Percentiles rank a stretch among this genome's conserved stretches.
Evolutionary conservation across 2,888 invertebrate species (phyloP).

Genomic region (Drosophila mercatorum): DNA sequence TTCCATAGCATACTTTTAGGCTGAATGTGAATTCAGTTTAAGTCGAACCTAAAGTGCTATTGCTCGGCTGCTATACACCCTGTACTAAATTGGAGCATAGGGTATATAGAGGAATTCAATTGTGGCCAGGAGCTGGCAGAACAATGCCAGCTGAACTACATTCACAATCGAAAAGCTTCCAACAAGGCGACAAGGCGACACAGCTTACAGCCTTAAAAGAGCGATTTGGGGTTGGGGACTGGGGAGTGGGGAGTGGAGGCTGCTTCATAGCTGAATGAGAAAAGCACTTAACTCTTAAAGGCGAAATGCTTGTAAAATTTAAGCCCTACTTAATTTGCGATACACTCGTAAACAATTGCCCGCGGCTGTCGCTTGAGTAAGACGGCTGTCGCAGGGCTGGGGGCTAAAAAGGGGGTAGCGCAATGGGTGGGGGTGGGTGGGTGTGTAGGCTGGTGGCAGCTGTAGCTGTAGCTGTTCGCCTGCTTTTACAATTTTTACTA

Average conservation of each 20-base stretch:
- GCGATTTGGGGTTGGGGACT: too few species aligned
- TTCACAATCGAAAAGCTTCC: conserved; percentile 3
- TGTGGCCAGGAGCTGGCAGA: background rate
- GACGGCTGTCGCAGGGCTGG: background rate
- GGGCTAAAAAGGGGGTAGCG: background rate
- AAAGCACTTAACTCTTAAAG: conserved; percentile 79
- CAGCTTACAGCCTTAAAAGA: conserved; percentile 12
- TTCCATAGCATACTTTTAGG: conserved; percentile 3
- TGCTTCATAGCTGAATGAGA: conserved; percentile 50
- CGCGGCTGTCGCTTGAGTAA: conserved; percentile 55
- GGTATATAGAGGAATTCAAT: background rate
- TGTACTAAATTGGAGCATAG: background rate
- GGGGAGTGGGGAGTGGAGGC: background rate
- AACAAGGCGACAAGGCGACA: conserved; percentile 21
- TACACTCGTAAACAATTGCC: conserved; percentile 80
- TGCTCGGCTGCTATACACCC: background rate
- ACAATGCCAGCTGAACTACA: conserved; percentile 1
- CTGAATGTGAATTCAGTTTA: background rate
- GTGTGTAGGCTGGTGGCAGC: background rate
- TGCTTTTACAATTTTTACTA: conserved; percentile 77
- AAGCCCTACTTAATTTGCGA: conserved; percentile 79
- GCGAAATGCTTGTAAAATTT: conserved; percentile 80
- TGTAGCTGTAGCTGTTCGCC: conserved; percentile 5
- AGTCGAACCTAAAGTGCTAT: background rate
- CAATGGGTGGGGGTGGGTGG: too few species aligned